These are phyloP conservation scores for Chloroceryle amazona DNA, from an alignment of 2,797 vertebrate genomes.

Conservation along the genomic window DNA sequence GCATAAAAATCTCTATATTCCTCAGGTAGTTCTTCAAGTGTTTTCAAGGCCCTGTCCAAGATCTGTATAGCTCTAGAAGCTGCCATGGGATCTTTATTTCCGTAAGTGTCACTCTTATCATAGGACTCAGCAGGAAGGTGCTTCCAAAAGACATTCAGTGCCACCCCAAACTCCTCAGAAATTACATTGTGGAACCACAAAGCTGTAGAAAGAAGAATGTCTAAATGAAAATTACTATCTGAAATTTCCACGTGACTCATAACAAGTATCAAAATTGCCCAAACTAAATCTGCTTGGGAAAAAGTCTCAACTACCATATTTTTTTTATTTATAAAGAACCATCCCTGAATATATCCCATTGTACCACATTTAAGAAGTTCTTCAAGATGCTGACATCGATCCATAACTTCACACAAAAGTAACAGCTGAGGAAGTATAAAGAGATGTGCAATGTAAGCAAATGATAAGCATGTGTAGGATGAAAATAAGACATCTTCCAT, in stretches of 20 bases:
- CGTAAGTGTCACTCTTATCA: slow-evolving; percentile 93
- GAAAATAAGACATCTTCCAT: neutral
- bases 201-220: slow-evolving; percentile 80
- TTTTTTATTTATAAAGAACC: neutral
- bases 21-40: slow-evolving; percentile 89
- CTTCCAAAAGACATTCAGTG: slow-evolving; percentile 95
- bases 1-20: slow-evolving; percentile 95
- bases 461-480: neutral
- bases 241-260: slow-evolving; percentile 31
- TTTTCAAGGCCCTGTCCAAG: slow-evolving; percentile 89
- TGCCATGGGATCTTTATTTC: slow-evolving; percentile 93
- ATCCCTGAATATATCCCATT: neutral
- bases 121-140: slow-evolving; percentile 90
- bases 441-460: neutral
- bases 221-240: slow-evolving; percentile 54
- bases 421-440: neutral
- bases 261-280: slow-evolving; percentile 39
- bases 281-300: slow-evolving; percentile 44
- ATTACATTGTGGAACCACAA: slow-evolving; percentile 97
- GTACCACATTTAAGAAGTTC: neutral
- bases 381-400: neutral
- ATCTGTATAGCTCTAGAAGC: slow-evolving; percentile 87
- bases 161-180: slow-evolving; percentile 93
- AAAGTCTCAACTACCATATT: slow-evolving; percentile 27
- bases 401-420: neutral